Evolutionary conservation across 2,113 vertebrate species (phyloP).

Genomic region (Mormoops blainvillei): DNA sequence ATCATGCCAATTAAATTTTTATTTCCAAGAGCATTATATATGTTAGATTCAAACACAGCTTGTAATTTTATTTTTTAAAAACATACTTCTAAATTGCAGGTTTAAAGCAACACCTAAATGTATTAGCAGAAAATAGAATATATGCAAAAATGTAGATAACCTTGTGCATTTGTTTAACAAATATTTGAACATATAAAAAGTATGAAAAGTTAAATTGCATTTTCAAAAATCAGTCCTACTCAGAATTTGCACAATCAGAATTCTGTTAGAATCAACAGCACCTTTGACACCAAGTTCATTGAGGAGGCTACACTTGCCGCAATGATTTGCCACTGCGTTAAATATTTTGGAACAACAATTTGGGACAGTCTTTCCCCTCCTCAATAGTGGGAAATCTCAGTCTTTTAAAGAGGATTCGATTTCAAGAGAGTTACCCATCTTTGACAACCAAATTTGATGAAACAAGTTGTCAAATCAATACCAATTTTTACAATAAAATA

Average conservation of each 20-base stretch:
- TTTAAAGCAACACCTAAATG: neutral
- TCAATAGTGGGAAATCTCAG: neutral
- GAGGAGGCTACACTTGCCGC: neutral
- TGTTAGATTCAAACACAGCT: neutral
- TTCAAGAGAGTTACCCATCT: neutral
- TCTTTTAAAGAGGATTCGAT: neutral
- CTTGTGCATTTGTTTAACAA: neutral
- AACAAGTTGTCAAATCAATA: neutral
- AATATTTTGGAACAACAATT: slow-evolving; percentile 2
- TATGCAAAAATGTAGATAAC: neutral
- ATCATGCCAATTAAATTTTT: slow-evolving; percentile 20
- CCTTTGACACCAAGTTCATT: neutral
- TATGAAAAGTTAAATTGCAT: slow-evolving; percentile 21
- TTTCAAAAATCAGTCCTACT: neutral
- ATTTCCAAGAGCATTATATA: neutral
- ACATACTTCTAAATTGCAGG: neutral
- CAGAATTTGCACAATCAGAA: neutral
- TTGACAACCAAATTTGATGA: neutral
- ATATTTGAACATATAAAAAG: neutral
- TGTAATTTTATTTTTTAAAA: slow-evolving; percentile 1
- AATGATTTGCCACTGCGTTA: neutral
- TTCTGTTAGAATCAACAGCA: neutral
- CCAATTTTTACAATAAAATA: slow-evolving; percentile 20
- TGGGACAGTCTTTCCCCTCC: neutral
- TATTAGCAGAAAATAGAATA: slow-evolving; percentile 30